Base-by-base conservation (phyloP, 2,888 invertebrate genomes). In the Amphipyra tragopoginis region DNA sequence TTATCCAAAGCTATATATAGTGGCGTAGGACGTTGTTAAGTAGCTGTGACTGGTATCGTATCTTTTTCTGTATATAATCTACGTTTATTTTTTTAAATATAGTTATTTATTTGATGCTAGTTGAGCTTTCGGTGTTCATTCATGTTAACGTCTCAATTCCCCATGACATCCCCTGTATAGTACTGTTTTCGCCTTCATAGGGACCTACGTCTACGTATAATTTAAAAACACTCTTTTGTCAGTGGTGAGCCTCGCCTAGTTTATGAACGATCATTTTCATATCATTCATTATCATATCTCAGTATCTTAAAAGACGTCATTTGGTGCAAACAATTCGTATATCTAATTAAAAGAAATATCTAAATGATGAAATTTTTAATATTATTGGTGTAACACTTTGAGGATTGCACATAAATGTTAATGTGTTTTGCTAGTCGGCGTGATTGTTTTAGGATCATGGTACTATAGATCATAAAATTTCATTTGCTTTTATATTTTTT, bases 1-100 rank as follows among this genome's bases (percentile, higher is more conserved):
- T 88, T 86, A 91, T 93, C 93, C 94, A 93, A 94, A 93, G 94
- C 89, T 90, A 88, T 88, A 80, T 88, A 86, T 90, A 91, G 91
- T 86, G 84, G 84, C 86, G 86, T 93, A 92, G 90, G 80, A 80
- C 81, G 86, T 87, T 89, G 88, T 88, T 90, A 76, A 83, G 83
- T 86, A 85, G 86, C 84, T 82, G 85, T 84, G 78, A 77, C 83
- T 78, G 87, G 86, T 84, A 81, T 85, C 84, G 81, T 79, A 82
- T 86, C 77, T 83, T 80, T 21, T 84, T 86, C 79, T 91, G 89
- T 94, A 93, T 86, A 93, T 93, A 86, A 69, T 77, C 68, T 75
- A 89, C 79, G 81, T 86, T 77, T 86, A 85, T 85, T 86, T 90
- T 73, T 81, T 76, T 83, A 90, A 88, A 86, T 87, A 73, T 93